Evolutionary conservation across 2,797 vertebrate species (phyloP).

Genomic region (Rhinogobio ventralis): DNA sequence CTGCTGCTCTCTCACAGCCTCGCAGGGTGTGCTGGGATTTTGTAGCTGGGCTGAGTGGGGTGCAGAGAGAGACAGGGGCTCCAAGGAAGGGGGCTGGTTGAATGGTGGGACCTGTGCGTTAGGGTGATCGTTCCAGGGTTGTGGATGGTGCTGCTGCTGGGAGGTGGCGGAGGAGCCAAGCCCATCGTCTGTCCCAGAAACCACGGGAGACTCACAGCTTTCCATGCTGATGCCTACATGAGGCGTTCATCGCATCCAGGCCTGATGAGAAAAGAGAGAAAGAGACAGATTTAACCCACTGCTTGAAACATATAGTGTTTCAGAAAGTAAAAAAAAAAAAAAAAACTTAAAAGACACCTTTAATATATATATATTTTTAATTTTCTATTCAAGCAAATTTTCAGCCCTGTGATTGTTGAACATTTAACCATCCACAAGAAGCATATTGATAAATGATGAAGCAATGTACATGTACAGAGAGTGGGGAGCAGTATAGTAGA

Average conservation of each 20-base stretch:
- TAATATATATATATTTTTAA: conserved; percentile 40
- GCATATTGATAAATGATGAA: conserved; percentile 54
- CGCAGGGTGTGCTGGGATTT: conserved; percentile 72
- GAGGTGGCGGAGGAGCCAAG: conserved; percentile 87
- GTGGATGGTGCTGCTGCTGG: conserved; percentile 90
- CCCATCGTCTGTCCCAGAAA: conserved; percentile 99
- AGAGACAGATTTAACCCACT: conserved; percentile 67
- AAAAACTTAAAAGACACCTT: conserved; percentile 32
- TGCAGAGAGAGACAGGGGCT: conserved; percentile 78
- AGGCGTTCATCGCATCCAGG: conserved; percentile 99
- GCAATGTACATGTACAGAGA: conserved; percentile 54
- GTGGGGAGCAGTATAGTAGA: conserved; percentile 67
- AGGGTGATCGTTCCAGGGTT: conserved; percentile 85
- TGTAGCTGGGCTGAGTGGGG: conserved; percentile 78
- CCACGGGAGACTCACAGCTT: conserved; percentile 99
- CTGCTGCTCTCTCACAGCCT: conserved; percentile 79
- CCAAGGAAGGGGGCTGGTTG: conserved; percentile 81
- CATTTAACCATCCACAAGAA: conserved; percentile 58
- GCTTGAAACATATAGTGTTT: conserved; percentile 3
- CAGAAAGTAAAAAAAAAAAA: conserved; percentile 31
- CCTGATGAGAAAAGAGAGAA: conserved; percentile 76
- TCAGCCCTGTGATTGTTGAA: conserved; percentile 48
- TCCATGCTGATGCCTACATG: conserved; percentile 99
- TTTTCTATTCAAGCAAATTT: conserved; percentile 51
- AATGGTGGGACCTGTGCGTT: conserved; percentile 81